Conservation (phyloP, 1,140 invertebrate genomes). For the Drosophila bipectinata region DNA sequence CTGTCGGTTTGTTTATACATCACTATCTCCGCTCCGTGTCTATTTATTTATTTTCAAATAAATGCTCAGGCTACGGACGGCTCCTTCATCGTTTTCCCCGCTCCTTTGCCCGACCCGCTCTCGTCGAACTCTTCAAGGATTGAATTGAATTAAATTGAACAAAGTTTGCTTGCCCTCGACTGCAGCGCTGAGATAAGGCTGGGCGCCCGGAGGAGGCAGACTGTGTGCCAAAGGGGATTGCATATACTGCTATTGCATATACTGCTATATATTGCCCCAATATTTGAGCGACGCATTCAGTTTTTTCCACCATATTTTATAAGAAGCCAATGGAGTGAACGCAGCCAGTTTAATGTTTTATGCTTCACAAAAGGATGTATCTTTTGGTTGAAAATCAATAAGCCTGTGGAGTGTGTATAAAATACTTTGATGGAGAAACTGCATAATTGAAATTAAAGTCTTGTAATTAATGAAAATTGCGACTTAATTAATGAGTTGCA, state of each 20-base stretch:
- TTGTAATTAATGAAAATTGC: not conserved
- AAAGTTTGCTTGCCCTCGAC: constrained; percentile 33
- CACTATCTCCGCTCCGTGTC: constrained; percentile 45
- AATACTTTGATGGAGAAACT: no score
- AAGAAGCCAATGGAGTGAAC: constrained; percentile 21
- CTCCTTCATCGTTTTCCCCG: constrained; percentile 23
- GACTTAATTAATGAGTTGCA: constrained; percentile 18
- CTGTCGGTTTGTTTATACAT: constrained; percentile 64
- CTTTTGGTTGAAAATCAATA: not conserved
- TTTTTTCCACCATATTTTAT: constrained; percentile 38
- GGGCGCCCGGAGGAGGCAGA: not conserved
- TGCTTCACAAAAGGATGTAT: constrained; percentile 20
- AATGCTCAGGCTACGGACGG: constrained; percentile 35
- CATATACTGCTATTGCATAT: no score
- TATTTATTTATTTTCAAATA: constrained; percentile 72
- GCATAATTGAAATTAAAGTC: no score
- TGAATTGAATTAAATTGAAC: constrained; percentile 69
- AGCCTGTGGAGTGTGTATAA: no score
- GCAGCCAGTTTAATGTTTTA: constrained; percentile 8
- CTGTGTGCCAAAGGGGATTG: not conserved
- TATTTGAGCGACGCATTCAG: constrained; percentile 33
- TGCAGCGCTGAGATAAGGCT: constrained; percentile 50
- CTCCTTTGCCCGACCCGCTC: not conserved
- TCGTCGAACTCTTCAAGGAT: constrained; percentile 40
- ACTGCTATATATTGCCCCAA: constrained; percentile 27